phyloP scores from a whole-genome alignment of 2,113 vertebrate genomes.

The Calidris pugnax region DNA sequence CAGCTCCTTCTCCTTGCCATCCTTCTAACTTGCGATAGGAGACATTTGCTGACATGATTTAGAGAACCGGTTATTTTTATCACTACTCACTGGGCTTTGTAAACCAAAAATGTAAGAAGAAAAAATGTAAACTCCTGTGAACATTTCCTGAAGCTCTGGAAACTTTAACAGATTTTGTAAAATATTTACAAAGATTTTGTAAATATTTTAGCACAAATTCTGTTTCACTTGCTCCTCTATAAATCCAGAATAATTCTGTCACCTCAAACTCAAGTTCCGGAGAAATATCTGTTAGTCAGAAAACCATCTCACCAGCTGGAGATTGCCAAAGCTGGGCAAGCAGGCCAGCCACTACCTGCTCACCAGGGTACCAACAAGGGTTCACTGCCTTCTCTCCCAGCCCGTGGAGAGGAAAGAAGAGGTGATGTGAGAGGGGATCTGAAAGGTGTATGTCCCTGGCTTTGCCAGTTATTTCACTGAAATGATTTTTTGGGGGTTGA shows the following conservation, averaged over 20 bases:
- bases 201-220: background rate
- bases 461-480: background rate
- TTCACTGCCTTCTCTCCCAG: background rate
- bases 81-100: background rate
- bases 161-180: slow-evolving; percentile 3
- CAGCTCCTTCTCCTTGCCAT: background rate
- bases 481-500: background rate
- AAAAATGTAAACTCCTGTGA: background rate
- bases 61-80: background rate
- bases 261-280: background rate
- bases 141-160: background rate
- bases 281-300: background rate
- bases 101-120: background rate
- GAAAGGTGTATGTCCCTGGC: background rate
- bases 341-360: background rate
- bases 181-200: background rate
- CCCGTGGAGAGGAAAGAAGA: background rate
- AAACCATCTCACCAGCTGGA: background rate
- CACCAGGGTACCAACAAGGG: rapidly evolving
- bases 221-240: background rate
- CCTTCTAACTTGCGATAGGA: background rate
- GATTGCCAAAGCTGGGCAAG: background rate
- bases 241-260: background rate
- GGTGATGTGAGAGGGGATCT: background rate
- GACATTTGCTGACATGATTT: background rate